Evolutionary conservation across 2,888 invertebrate species (phyloP).

Genomic region (Nebria brevicollis): DNA sequence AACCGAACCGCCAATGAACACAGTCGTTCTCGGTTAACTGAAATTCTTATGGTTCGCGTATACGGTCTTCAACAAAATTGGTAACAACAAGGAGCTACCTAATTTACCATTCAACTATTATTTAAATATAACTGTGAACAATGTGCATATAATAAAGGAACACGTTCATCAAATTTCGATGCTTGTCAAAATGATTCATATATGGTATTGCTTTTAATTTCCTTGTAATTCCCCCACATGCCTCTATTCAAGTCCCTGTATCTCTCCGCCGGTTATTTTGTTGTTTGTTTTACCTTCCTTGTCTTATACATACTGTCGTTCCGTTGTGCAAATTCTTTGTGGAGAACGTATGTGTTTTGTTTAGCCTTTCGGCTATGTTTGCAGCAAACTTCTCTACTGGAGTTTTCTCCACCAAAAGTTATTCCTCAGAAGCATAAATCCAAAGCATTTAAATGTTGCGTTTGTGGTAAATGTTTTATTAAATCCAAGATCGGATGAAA

Average conservation of each 20-base stretch:
- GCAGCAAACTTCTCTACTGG: not conserved
- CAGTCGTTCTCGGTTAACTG: not conserved
- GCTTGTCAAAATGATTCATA: not conserved
- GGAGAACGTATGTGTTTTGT: not conserved
- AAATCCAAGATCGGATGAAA: not conserved
- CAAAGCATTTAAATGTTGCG: not conserved
- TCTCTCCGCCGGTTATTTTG: not conserved
- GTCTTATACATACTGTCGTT: conserved; percentile 17
- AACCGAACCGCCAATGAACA: not conserved
- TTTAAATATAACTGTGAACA: no score
- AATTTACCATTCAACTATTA: no score
- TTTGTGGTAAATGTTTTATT: not conserved
- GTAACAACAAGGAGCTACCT: no score
- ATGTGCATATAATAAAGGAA: no score
- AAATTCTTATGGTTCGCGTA: not conserved
- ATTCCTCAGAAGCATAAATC: not conserved
- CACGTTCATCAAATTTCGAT: no score
- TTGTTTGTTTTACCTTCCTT: not conserved
- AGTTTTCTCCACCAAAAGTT: not conserved
- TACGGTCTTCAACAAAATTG: not conserved
- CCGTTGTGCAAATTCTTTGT: conserved; percentile 10
- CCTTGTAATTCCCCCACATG: not conserved
- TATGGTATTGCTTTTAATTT: not conserved
- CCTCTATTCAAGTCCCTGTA: not conserved
- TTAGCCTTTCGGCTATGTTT: not conserved